These are phyloP conservation scores for Dione juno DNA, from an alignment of 2,888 invertebrate genomes.

Conservation along the genomic window DNA sequence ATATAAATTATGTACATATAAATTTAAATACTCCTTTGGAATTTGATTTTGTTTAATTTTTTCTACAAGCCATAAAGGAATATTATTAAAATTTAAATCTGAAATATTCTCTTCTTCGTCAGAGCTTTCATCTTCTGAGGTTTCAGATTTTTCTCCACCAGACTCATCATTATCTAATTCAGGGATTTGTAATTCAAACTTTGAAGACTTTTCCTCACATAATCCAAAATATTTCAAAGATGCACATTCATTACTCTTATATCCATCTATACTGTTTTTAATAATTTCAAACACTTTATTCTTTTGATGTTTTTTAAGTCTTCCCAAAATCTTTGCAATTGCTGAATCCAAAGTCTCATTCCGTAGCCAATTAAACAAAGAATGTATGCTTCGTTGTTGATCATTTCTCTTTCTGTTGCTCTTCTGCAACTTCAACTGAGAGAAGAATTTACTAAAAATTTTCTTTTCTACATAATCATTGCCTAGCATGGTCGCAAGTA, in stretches of 20 bases:
- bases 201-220: constrained; percentile 46
- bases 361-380: constrained; percentile 89
- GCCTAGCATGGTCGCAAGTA: constrained; percentile 92
- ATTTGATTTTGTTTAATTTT: constrained; percentile 85
- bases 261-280: constrained; percentile 85
- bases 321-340: constrained; percentile 85
- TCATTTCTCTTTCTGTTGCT: constrained; percentile 80
- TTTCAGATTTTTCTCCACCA: constrained; percentile 48
- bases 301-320: constrained; percentile 83
- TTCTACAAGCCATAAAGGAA: constrained; percentile 84
- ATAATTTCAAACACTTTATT: constrained; percentile 82
- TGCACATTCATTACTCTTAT: constrained; percentile 83
- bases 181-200: constrained; percentile 46
- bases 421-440: constrained; percentile 84
- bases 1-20: constrained; percentile 85
- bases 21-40: constrained; percentile 87
- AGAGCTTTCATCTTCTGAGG: constrained; percentile 47
- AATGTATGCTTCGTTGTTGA: constrained; percentile 87
- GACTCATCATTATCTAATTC: constrained; percentile 50
- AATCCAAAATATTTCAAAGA: constrained; percentile 84
- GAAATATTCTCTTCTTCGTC: constrained; percentile 49
- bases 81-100: constrained; percentile 35
- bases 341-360: constrained; percentile 88
- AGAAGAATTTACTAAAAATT: constrained; percentile 88
- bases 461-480: constrained; percentile 92